Evolutionary conservation across 35 echinoderm and acorn worm species (phyloP).

Genomic region (Apostichopus parvimensis): DNA sequence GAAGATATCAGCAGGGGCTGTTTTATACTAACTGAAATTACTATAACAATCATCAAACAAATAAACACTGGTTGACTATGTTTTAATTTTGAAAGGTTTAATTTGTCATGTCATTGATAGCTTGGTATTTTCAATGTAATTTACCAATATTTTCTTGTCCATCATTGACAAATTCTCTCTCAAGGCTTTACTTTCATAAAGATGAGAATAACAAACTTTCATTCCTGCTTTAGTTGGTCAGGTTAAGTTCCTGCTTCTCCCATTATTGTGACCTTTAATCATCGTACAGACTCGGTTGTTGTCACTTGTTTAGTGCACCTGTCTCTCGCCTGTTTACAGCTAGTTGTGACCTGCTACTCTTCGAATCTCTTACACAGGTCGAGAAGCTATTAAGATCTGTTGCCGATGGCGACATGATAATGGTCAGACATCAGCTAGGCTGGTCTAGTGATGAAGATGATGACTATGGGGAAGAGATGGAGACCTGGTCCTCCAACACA

Average conservation of each 20-base stretch:
- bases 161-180: too few relatives aligned
- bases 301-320: too few relatives aligned
- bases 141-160: too few relatives aligned
- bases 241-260: too few relatives aligned
- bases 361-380: slow-evolving; percentile 43
- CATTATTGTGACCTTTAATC: neutral
- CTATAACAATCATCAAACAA: too few relatives aligned
- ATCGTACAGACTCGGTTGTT: neutral
- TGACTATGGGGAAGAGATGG: slow-evolving; percentile 67
- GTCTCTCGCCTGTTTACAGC: neutral
- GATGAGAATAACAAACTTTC: slow-evolving; percentile 68
- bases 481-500: slow-evolving; percentile 55
- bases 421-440: slow-evolving; percentile 90
- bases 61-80: too few relatives aligned
- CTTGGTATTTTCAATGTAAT: too few relatives aligned
- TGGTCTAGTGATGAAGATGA: slow-evolving; percentile 94
- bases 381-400: slow-evolving; percentile 85
- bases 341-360: neutral
- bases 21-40: too few relatives aligned
- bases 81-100: too few relatives aligned
- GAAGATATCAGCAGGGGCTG: too few relatives aligned
- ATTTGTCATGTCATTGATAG: too few relatives aligned
- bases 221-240: slow-evolving; percentile 37
- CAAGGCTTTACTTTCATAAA: too few relatives aligned
- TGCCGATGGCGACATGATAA: slow-evolving; percentile 86